Evolutionary conservation across 1,140 invertebrate genomes (phyloP), one percentile per base, ranked within the genome.

Genomic region (Megalonaias nervosa): DNA sequence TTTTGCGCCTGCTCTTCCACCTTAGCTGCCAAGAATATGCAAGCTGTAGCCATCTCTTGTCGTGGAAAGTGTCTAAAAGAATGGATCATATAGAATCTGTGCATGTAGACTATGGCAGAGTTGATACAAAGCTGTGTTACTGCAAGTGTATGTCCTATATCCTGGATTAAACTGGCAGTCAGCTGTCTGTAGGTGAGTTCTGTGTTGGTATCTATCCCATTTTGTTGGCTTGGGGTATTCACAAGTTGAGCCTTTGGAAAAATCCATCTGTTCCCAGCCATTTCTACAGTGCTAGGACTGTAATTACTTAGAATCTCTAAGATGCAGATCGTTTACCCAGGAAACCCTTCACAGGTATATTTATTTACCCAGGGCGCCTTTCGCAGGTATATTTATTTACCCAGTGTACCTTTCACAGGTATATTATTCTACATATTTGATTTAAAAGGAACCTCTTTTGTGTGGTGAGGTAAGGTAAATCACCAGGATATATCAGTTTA

Each of bases 31-130:
- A 99, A 92, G 91, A 99, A 99, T n/a, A 99, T 92, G 62, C 85
- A 89, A 17, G 87, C 87, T 62, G 89, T 75, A 21, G 87, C 85
- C 74, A 90, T 88, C 26, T 81, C 81, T 87, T 91, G 77, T 62
- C 82, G 81, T 86, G 96, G 95, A 87, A 97, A 97, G 77, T 94
- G 93, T 19, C 94, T 93, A 90, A 98, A 95, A 1, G 96, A 96
- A 87, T 97, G 97, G 91, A 97, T 97, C 91, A 98, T 96, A 90
- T 98, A 99, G 91, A 99, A 99, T 38, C 97, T 93, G 90, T 99
- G 97, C 97, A 99, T 98, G 86, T 98, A 99, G n/a, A 99, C 97
- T 85, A 98, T 98, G 58, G 96, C 96, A 75, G 97, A 97, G 90
- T 97, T 97, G 85, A 97, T 97, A 90, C 96, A 97, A 89, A 97